phyloP scores from a whole-genome alignment of 35 echinoderm and acorn worm genomes.

The Lytechinus pictus region DNA sequence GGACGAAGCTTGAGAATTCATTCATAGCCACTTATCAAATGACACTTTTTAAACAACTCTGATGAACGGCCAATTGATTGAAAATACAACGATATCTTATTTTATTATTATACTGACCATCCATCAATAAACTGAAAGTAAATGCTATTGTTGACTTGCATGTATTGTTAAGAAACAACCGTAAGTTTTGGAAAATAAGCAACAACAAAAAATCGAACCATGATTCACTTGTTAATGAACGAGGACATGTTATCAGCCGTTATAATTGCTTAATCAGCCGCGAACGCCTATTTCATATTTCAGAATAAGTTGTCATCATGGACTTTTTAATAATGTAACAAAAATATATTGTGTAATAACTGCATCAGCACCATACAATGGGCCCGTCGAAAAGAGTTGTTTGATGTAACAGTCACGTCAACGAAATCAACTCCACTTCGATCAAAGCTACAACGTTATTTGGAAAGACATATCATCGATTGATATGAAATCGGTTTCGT shows the following conservation, averaged over 20 bases:
- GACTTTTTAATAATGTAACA: background rate
- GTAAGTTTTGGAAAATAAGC: no score
- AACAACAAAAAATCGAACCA: no score
- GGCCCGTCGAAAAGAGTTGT: no score
- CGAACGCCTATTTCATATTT: background rate
- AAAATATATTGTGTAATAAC: background rate
- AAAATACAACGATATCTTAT: no score
- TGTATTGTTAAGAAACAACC: no score
- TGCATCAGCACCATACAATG: background rate
- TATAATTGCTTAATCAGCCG: background rate
- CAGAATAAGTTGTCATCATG: background rate
- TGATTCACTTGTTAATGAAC: background rate
- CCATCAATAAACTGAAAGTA: background rate
- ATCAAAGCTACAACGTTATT: no score
- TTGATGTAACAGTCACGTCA: no score
- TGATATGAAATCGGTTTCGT: no score
- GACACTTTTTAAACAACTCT: background rate
- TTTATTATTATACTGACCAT: background rate
- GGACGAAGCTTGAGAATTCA: background rate
- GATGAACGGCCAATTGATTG: no score
- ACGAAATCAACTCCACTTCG: no score
- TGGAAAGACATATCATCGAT: no score
- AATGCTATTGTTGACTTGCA: no score
- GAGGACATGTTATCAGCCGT: background rate
- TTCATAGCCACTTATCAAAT: background rate